These are phyloP conservation scores for Pterostichus madidus DNA, from an alignment of 2,888 invertebrate species.

Conservation along the genomic window DNA sequence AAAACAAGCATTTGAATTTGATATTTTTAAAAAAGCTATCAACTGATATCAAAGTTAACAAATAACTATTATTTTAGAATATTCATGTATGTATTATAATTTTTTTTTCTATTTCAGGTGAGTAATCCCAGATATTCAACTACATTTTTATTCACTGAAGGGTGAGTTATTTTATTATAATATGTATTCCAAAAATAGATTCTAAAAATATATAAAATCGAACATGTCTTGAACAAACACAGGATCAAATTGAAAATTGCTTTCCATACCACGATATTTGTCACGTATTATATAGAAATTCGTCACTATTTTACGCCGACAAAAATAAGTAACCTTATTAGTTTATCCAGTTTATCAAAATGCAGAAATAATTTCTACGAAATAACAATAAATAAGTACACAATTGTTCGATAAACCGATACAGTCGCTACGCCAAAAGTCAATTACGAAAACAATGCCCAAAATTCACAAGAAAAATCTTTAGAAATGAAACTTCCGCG, in stretches of 20 bases:
- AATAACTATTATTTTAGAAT: no score
- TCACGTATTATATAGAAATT: not conserved
- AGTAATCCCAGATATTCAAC: not conserved
- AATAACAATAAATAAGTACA: no score
- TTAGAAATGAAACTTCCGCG: not conserved
- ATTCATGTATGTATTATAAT: not conserved
- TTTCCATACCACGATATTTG: not conserved
- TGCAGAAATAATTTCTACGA: no score
- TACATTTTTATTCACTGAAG: not conserved
- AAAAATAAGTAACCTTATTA: no score
- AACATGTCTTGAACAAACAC: conserved; percentile 20
- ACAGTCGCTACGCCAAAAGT: not conserved
- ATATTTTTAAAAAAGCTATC: no score
- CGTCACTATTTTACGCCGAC: not conserved
- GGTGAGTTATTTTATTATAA: conserved; percentile 24
- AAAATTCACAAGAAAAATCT: conserved; percentile 1
- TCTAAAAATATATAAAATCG: not conserved
- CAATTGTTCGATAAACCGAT: no score
- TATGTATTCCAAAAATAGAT: not conserved
- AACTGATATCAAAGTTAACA: no score
- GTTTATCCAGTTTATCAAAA: no score
- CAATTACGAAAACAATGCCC: not conserved
- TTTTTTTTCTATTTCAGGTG: conserved; percentile 4
- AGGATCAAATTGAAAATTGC: conserved; percentile 26
- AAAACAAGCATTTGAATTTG: no score